These are phyloP conservation scores for Leptocoma aspasia DNA, from an alignment of 2,113 vertebrate species.

Conservation along the genomic window DNA sequence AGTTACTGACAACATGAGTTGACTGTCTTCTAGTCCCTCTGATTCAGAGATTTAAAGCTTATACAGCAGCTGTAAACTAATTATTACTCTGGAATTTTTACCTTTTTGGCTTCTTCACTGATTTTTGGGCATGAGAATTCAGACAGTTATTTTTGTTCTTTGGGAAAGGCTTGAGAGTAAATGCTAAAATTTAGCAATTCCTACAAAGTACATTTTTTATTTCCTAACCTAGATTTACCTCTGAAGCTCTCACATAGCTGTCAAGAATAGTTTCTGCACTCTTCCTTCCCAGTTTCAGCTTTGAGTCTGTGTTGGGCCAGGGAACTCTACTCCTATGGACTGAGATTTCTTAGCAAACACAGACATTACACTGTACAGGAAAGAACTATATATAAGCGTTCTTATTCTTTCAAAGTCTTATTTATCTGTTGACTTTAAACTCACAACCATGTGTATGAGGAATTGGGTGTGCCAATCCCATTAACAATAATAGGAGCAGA, in stretches of 20 bases:
- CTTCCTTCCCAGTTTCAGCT: not conserved
- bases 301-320: not conserved
- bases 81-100: not conserved
- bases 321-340: not conserved
- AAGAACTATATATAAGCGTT: slow-evolving; percentile 7
- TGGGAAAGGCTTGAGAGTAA: not conserved
- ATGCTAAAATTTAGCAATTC: not conserved
- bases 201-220: not conserved
- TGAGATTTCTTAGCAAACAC: not conserved
- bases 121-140: not conserved
- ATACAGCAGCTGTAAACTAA: not conserved
- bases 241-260: not conserved
- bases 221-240: not conserved
- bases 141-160: not conserved
- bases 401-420: slow-evolving; percentile 8
- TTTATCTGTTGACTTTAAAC: slow-evolving; percentile 39
- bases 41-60: slow-evolving; percentile 1
- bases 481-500: slow-evolving; percentile 44
- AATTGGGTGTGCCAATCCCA: slow-evolving; percentile 34
- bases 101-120: not conserved
- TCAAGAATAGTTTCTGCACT: not conserved
- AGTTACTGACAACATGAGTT: not conserved
- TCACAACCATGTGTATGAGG: not conserved
- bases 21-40: not conserved
- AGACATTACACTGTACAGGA: not conserved